Conservation (phyloP, 2,113 vertebrate species). For the Erinaceus europaeus region DNA sequence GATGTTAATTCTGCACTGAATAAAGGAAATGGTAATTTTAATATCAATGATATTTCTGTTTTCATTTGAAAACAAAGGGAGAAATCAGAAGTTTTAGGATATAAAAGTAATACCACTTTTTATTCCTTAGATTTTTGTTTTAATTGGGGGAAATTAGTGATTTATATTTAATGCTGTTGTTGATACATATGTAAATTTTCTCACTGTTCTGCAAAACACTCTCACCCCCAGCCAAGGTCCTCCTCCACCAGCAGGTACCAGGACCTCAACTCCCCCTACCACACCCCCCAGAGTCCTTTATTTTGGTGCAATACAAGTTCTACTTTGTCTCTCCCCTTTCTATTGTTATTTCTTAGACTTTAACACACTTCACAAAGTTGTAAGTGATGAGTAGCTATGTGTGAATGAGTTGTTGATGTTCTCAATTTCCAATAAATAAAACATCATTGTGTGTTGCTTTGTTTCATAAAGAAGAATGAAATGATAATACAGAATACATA, state of each 20-base stretch:
- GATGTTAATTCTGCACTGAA: slow-evolving; percentile 26
- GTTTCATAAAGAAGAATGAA: background rate
- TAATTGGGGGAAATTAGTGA: no score
- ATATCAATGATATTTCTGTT: background rate
- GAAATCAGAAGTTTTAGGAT: background rate
- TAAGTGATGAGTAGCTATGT: background rate
- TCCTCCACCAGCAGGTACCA: no score
- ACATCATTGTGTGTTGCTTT: background rate
- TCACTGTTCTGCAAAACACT: no score
- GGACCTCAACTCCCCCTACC: no score
- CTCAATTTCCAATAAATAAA: background rate
- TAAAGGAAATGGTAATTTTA: slow-evolving; percentile 20
- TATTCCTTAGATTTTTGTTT: no score
- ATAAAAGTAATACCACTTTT: no score
- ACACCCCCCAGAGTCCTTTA: no score
- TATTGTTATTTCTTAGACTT: background rate
- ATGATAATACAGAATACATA: background rate
- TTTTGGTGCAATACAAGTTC: no score
- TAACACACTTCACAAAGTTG: background rate
- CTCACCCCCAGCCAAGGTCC: no score
- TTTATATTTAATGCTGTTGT: no score
- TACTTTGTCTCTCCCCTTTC: no score
- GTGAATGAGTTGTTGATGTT: background rate
- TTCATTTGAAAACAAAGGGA: background rate
- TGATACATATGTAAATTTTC: no score